Conservation (phyloP, 2,888 invertebrate species). For the Tipula vernalis region DNA sequence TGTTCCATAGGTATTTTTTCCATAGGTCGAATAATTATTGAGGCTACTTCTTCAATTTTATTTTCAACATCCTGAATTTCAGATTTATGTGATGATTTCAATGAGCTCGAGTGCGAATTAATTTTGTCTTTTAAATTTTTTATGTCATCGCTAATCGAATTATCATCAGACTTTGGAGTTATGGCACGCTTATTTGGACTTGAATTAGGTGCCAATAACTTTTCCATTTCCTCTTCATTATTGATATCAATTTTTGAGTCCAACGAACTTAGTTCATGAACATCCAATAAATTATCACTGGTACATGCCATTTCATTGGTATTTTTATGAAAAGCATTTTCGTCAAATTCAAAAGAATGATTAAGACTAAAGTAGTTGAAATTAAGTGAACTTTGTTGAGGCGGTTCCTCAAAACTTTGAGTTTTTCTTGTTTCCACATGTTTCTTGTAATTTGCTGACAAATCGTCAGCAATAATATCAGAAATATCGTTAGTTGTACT, state of each 20-base stretch:
- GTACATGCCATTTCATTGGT: neutral
- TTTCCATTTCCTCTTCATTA: slow-evolving; percentile 23
- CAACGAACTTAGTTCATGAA: slow-evolving; percentile 18
- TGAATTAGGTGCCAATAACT: slow-evolving; percentile 14
- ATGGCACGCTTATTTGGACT: neutral
- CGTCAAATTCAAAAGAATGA: neutral
- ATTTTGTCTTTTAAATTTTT: slow-evolving; percentile 28
- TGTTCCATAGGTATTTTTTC: slow-evolving; percentile 28
- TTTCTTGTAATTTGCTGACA: slow-evolving; percentile 11
- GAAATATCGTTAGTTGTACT: slow-evolving; percentile 34
- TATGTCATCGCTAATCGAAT: slow-evolving; percentile 23
- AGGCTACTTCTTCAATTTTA: slow-evolving; percentile 16
- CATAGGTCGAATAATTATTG: slow-evolving; percentile 26
- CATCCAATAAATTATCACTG: neutral
- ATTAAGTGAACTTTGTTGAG: neutral
- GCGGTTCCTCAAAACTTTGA: neutral
- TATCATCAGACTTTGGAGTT: slow-evolving; percentile 12
- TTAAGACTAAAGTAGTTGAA: slow-evolving; percentile 8
- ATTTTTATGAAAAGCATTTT: neutral
- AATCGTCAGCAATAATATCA: slow-evolving; percentile 27
- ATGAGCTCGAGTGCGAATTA: slow-evolving; percentile 19
- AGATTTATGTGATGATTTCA: neutral
- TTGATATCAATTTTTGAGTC: slow-evolving; percentile 21
- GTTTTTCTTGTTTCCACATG: neutral
- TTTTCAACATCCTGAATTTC: slow-evolving; percentile 15